Percentiles rank a stretch among this genome's conserved stretches.
Conservation (phyloP, 2,888 invertebrate species). For the Calameuta filiformis region DNA sequence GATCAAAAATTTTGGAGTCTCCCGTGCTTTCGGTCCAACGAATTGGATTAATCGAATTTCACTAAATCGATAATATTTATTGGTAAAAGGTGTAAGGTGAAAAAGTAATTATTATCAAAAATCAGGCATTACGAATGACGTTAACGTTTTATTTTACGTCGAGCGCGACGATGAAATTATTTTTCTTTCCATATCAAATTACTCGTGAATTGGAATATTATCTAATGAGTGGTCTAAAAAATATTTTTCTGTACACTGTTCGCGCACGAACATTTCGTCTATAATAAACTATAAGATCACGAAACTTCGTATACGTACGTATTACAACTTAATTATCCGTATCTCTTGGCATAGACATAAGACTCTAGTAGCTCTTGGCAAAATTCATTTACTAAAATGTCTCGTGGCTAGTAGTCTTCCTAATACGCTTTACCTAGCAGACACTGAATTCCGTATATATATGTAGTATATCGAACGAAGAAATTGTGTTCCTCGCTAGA, state of each 20-base stretch:
- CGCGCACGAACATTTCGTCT: not conserved
- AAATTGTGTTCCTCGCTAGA: not conserved
- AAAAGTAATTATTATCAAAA: not conserved
- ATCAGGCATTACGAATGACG: not conserved
- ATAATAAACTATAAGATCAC: not conserved
- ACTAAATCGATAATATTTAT: not conserved
- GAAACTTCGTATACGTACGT: not conserved
- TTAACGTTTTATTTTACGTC: not conserved
- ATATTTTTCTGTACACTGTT: not conserved
- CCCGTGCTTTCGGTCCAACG: slow-evolving; percentile 63
- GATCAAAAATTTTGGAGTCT: slow-evolving; percentile 84
- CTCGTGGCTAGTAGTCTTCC: not conserved
- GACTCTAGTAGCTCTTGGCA: not conserved
- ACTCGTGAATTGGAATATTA: not conserved
- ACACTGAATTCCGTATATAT: not conserved
- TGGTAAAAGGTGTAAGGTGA: not conserved
- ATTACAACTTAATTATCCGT: not conserved
- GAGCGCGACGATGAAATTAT: not conserved
- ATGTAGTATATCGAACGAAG: not conserved
- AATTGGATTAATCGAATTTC: not conserved
- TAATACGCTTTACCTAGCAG: not conserved
- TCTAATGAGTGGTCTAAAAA: not conserved
- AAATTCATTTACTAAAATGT: not conserved
- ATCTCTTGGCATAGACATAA: not conserved
- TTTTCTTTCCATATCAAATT: not conserved